phyloP scores from a whole-genome alignment of 2,888 invertebrate genomes.

The Arrhopalites spinosus region DNA sequence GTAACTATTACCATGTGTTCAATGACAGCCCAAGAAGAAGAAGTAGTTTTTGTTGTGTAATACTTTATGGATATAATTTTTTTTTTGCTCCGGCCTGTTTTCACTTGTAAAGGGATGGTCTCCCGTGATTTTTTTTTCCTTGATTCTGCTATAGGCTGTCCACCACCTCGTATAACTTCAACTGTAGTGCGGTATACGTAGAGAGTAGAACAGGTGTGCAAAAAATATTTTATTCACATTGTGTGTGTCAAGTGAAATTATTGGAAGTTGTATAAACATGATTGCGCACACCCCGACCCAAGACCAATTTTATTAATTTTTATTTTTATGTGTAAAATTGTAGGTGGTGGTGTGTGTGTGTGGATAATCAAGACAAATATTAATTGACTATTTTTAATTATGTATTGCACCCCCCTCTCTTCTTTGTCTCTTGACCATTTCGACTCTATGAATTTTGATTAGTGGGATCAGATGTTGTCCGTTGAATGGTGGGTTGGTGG shows the following conservation, averaged over 20 bases:
- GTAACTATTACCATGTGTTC: neutral
- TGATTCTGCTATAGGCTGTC: neutral
- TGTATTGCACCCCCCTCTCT: neutral
- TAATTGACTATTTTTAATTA: neutral
- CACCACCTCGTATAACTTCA: constrained; percentile 7
- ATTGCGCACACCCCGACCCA: neutral
- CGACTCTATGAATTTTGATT: too few species aligned
- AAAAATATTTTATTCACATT: constrained; percentile 7
- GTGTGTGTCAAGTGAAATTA: constrained; percentile 12
- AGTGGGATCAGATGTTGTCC: too few species aligned
- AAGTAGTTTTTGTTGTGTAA: neutral
- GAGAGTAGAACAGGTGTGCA: constrained; percentile 14
- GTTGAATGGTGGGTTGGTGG: too few species aligned
- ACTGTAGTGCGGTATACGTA: neutral
- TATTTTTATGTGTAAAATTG: neutral
- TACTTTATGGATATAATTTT: neutral
- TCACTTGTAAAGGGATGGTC: constrained; percentile 7
- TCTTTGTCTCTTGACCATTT: neutral
- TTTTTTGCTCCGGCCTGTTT: constrained; percentile 17
- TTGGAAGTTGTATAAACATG: neutral
- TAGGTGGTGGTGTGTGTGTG: neutral
- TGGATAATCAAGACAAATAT: neutral
- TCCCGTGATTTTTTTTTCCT: constrained; percentile 9
- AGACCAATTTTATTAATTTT: neutral
- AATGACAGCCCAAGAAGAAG: neutral